Evolutionary conservation across 1,140 invertebrate genomes (phyloP).

Genomic region (Drosophila santomea): DNA sequence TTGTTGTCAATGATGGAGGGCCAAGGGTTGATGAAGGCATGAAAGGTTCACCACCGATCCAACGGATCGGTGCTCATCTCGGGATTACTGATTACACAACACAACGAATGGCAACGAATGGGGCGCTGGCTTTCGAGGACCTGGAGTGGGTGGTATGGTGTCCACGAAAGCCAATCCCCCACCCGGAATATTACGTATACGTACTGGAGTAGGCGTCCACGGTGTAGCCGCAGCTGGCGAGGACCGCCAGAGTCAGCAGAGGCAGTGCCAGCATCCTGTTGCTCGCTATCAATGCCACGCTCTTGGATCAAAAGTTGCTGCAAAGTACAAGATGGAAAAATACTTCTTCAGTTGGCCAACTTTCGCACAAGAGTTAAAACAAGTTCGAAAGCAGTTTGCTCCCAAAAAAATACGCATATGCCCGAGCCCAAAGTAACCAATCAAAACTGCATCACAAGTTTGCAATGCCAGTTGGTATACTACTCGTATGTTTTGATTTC

Average conservation of each 20-base stretch:
- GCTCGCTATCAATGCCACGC: constrained; percentile 50
- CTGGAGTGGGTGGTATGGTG: neutral
- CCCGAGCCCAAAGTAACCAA: neutral
- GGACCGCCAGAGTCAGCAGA: constrained; percentile 43
- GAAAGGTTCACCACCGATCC: constrained; percentile 31
- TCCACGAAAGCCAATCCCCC: neutral
- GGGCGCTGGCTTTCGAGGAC: neutral
- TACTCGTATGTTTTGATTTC: neutral
- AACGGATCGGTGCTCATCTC: constrained; percentile 8
- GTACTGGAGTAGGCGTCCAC: constrained; percentile 82
- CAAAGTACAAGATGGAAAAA: constrained; percentile 1
- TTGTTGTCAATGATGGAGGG: constrained; percentile 49
- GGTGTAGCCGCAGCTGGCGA: constrained; percentile 52
- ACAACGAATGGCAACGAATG: neutral
- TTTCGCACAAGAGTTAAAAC: neutral
- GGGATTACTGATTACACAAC: constrained; percentile 2
- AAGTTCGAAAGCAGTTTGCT: constrained; percentile 6
- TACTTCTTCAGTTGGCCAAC: constrained; percentile 19
- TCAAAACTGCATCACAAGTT: neutral
- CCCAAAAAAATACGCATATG: neutral
- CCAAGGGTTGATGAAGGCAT: constrained; percentile 48
- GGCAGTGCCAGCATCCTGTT: constrained; percentile 41
- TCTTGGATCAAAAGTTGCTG: constrained; percentile 34
- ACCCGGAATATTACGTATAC: constrained; percentile 60
- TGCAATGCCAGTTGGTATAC: neutral